Evolutionary conservation across 2,888 invertebrate genomes (phyloP), one percentile per base, ranked within the genome.

Genomic region (Icerya purchasi): DNA sequence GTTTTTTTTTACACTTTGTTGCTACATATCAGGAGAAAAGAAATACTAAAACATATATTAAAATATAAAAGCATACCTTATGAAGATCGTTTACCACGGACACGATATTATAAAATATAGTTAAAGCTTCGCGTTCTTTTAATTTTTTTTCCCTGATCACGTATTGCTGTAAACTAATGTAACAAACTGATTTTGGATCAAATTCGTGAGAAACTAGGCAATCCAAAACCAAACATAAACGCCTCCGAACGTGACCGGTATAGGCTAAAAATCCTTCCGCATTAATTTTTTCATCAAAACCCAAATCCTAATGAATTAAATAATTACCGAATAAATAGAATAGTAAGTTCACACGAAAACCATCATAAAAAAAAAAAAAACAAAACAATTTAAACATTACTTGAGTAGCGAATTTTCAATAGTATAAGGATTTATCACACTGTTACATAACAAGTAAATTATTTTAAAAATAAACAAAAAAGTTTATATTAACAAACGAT

Each of bases 131-230:
- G 66, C 77, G 79, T 68, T 86, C 85, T 0, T 78, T 76, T 2
- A 86, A 76, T 68, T 82, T 83, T 68, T 84, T 84, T 62, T 83
- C 82, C 70, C 79, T 79, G 55, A 85, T 84, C 22, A 86, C 83
- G 68, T 85, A 83, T 67, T 84, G 81, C 67, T 84, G 83, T 2
- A 84, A 72, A 69, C 82, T 84, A 49, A 82, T 77, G 22, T 81
- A 69, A 66, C 80, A 77, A 1, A 76, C 76, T 65, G 75, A 74
- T 64, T 71, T 68, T 14, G 73, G 70, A 65, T 74, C 74, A 66
- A 76, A 79, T 68, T 84, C 83, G 67, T 85, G 84, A 0, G 82
- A 75, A 2, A 78, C 79, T 3, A 84, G 76, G 68, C 84, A 84
- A 69, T 86, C 86, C 51, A 86, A 72, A 0, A 85, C 82, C 10